Base-by-base conservation (phyloP, 2,797 vertebrate genomes). In the Takifugu ocellatus region DNA sequence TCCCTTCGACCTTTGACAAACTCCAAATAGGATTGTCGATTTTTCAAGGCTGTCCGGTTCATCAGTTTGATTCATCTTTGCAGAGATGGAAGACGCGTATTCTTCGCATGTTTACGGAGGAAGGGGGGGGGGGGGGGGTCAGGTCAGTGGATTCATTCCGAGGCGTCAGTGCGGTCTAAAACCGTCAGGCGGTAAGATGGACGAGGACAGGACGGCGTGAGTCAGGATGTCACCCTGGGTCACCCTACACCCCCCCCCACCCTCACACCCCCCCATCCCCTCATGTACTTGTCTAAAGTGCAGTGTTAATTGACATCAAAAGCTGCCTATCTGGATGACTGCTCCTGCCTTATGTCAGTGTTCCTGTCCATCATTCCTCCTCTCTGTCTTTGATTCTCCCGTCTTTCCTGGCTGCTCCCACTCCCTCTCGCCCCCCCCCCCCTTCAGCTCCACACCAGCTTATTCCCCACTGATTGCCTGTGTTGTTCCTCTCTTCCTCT, bases 11-110 rank as follows among this genome's bases (percentile, higher is more conserved):
- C 74, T 85, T 73, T 84, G 83, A 84, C 74, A 76, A 84, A 78
- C 56, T 57, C 61, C 59, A 82, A 83, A 81, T 63, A 75, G 66
- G 69, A 51, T 54, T 77, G 77, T 68, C 60, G 46, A 77, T 85
- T 83, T 72, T 60, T 73, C 75, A 74, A 61, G 74, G 57, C 73
- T 49, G 55, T 48, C 72, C 64, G 24, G 26, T 82, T 83, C 78
- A 83, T 85, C 79, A 81, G 70, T 75, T 78, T 86, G 82, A 87
- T 84, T 83, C 58, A 81, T 86, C 66, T 68, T 65, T 51, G 56
- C 15, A n/a, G 49, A 58, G 67, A 77, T 67, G 60, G 74, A 62
- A 69, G 72, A 49, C 51, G 51, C 78, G 72, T 71, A 76, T 77
- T 63, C 56, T 61, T 66, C 63, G 36, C 47, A 46, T 61, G 66